Percentiles rank a stretch among this genome's conserved stretches.
These are phyloP conservation scores for Zaprionus lachaisei DNA, from an alignment of 1,140 invertebrate species.

Conservation along the genomic window DNA sequence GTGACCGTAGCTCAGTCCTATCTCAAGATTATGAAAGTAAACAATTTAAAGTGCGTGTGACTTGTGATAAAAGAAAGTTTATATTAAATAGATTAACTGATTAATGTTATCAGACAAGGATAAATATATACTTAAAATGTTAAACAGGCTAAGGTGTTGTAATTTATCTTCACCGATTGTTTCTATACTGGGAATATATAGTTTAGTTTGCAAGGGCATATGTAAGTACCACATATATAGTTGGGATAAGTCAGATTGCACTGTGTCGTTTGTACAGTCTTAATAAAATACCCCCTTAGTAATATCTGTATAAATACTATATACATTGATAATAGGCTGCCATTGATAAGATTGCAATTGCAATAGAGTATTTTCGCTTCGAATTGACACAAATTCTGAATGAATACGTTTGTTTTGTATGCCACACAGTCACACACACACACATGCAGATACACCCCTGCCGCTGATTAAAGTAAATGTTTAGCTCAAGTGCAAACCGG, in stretches of 20 bases:
- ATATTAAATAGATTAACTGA: neutral
- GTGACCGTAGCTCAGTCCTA: too few relatives aligned
- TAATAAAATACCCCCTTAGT: neutral
- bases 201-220: too few relatives aligned
- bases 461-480: constrained; percentile 65
- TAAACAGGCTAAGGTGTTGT: too few relatives aligned
- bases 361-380: constrained; percentile 18
- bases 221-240: neutral
- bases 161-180: too few relatives aligned
- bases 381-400: constrained; percentile 12
- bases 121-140: too few relatives aligned
- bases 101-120: neutral
- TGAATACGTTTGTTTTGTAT: constrained; percentile 17
- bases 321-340: neutral
- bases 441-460: constrained; percentile 56
- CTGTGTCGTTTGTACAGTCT: neutral
- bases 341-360: constrained; percentile 4
- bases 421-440: constrained; percentile 7
- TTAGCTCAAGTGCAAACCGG: constrained; percentile 72
- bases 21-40: too few relatives aligned
- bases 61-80: neutral
- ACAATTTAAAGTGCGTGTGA: too few relatives aligned
- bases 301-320: neutral
- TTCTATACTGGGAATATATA: too few relatives aligned
- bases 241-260: neutral